Evolutionary conservation across 2,797 vertebrate species (phyloP).

Genomic region (Ispidina picta): DNA sequence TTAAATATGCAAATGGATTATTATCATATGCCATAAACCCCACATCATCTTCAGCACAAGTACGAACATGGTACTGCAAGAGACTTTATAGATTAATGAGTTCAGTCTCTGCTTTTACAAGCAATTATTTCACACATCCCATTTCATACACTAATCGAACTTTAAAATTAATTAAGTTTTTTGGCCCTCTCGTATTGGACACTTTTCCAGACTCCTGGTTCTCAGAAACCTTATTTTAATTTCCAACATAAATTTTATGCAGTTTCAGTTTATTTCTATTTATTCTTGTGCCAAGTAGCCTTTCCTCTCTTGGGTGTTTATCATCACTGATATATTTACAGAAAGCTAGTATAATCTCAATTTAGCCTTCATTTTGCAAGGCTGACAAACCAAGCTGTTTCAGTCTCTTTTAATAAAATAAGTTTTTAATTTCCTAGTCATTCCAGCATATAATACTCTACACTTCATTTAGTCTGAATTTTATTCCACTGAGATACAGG

Average conservation of each 20-base stretch:
- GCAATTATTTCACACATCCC: neutral
- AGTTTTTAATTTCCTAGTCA: neutral
- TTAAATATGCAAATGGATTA: slow-evolving; percentile 57
- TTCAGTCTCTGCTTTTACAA: slow-evolving; percentile 25
- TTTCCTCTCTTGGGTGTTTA: slow-evolving; percentile 4
- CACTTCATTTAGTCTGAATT: neutral
- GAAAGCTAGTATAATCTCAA: neutral
- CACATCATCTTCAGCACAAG: slow-evolving; percentile 13
- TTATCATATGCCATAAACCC: slow-evolving; percentile 38
- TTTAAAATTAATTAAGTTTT: slow-evolving; percentile 47
- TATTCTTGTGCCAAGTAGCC: neutral
- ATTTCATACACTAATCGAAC: slow-evolving; percentile 35
- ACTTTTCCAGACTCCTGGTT: neutral
- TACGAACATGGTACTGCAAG: neutral
- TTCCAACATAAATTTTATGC: neutral
- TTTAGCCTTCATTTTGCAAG: slow-evolving; percentile 5
- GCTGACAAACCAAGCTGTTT: neutral
- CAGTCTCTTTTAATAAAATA: neutral
- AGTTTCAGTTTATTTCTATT: neutral
- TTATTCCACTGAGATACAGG: neutral
- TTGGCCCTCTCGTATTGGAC: neutral
- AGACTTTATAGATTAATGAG: slow-evolving; percentile 29
- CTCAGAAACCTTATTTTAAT: slow-evolving; percentile 8
- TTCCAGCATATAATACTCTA: neutral
- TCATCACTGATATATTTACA: neutral